phyloP scores from a whole-genome alignment of 2,888 invertebrate genomes.

The Blastobasis lacticolella region DNA sequence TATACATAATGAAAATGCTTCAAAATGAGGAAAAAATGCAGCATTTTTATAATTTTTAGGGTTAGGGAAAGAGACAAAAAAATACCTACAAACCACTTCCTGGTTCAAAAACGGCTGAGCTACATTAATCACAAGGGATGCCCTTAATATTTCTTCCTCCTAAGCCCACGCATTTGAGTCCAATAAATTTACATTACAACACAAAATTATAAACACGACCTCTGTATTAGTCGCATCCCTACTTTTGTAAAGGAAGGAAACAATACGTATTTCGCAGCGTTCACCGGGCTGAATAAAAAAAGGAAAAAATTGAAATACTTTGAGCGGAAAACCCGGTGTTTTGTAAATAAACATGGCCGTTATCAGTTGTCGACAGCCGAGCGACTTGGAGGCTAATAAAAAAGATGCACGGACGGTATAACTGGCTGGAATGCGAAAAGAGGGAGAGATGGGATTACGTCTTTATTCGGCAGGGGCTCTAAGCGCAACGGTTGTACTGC shows the following conservation, averaged over 20 bases:
- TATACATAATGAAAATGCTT: no score
- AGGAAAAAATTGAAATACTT: conserved; percentile 43
- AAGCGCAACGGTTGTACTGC: no score
- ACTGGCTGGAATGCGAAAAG: conserved; percentile 7
- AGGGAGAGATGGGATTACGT: no score
- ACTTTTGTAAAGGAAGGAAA: conserved; percentile 12
- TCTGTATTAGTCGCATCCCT: conserved; percentile 15
- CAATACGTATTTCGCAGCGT: conserved; percentile 5
- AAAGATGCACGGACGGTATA: conserved; percentile 35
- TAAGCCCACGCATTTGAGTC: no score
- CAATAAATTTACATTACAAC: no score
- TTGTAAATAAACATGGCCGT: conserved; percentile 65
- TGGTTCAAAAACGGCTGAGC: conserved; percentile 5
- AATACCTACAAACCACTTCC: no score
- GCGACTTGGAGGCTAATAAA: conserved; percentile 63
- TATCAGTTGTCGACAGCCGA: conserved; percentile 69
- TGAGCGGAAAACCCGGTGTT: conserved; percentile 62
- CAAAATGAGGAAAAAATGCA: no score
- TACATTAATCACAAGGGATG: no score
- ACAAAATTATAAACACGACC: no score
- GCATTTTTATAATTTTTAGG: no score
- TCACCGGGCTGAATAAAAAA: conserved; percentile 22
- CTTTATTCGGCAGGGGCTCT: no score
- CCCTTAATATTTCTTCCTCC: background rate
- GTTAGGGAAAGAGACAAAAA: no score